Evolutionary conservation across 92 coral and sea anemone species (phyloP), one percentile per base, ranked within the genome.

Genomic region (Palythoa caribaeorum): DNA sequence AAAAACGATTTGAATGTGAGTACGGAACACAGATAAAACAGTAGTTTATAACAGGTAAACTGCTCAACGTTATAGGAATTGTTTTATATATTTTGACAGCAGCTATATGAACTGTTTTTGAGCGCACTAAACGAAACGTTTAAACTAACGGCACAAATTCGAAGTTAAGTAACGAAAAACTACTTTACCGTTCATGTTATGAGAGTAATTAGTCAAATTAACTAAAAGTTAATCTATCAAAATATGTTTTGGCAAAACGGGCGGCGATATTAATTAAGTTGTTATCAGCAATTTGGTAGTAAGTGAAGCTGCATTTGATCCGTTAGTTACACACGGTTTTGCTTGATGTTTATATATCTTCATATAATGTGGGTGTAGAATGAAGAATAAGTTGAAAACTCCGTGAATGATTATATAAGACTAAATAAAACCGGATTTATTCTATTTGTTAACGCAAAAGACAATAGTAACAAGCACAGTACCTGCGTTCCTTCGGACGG

Each of bases 401-500:
- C 9, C 1, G 17, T 77, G 1, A 35, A 17, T 14, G 9, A 19
- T 3, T 21, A 2, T 28, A 15, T 36, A 77, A 55, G 44, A 5
- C 50, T 4, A 44, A 77, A 77, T 53, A 14, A 77, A 54, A 53
- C 52, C 35, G 44, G 21, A 53, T 20, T 47, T 0, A 77, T 20
- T 77, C 21, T 28, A 28, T 19, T 28, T 8, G 39, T 20, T 70
- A 35, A 51, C 28, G 44, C 13, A 9, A 77, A 54, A 77, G 80
- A 77, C 65, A 10, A 77, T 52, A 9, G n/a, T 9, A 50, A 21
- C 65, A 50, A 77, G 36, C 83, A 54, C 16, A 5, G 4, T 36
- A 77, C 83, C 83, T 54, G 83, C 48, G 47, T 44, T 52, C 76
- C 57, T 71, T 15, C 21, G 48, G 36, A 69, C 75, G 15, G 38